phyloP scores from a whole-genome alignment of 2,113 vertebrate genomes.

The Perca fluviatilis region DNA sequence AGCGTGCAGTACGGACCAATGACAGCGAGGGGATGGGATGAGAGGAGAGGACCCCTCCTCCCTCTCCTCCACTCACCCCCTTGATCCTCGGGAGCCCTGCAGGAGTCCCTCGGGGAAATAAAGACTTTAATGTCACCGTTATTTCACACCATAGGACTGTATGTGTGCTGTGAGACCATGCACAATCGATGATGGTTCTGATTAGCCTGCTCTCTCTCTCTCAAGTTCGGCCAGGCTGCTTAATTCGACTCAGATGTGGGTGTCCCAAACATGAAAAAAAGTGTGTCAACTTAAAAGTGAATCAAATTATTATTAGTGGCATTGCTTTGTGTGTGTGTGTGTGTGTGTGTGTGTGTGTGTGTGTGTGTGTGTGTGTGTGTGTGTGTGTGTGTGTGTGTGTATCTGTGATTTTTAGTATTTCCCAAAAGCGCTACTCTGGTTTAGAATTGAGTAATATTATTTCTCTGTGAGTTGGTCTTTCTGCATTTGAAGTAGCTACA shows the following conservation, averaged over 20 bases:
- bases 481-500: background rate
- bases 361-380: too few relatives aligned
- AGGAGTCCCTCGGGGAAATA: constrained; percentile 26
- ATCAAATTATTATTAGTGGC: background rate
- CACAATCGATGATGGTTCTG: background rate
- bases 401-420: background rate
- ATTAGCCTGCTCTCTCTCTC: background rate
- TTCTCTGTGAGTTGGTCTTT: background rate
- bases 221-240: background rate
- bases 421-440: background rate
- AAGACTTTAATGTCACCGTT: constrained; percentile 31
- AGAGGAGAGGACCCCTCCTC: constrained; percentile 26
- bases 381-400: background rate
- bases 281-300: background rate
- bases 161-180: background rate
- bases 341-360: too few relatives aligned
- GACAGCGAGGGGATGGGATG: constrained; percentile 46
- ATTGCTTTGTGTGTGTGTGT: background rate
- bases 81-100: background rate
- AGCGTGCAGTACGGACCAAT: constrained; percentile 72
- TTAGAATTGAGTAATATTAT: background rate
- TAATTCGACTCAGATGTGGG: background rate
- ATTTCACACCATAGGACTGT: constrained; percentile 19
- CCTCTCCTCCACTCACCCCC: background rate
- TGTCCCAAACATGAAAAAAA: background rate